Evolutionary conservation across 2,113 vertebrate species (phyloP).

Genomic region (Tyto alba): DNA sequence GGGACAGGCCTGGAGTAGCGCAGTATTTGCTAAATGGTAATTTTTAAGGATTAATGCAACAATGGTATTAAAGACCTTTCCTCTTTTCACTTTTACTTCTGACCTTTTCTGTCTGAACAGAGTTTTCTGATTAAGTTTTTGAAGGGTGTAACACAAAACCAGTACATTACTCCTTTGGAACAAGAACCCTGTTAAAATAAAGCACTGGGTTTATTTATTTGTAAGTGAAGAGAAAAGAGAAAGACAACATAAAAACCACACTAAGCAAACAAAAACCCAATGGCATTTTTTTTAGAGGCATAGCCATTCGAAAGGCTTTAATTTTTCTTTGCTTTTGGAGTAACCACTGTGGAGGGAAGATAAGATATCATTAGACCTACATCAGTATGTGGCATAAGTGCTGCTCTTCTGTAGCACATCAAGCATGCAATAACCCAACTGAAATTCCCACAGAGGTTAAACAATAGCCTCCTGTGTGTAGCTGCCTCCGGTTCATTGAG

Average conservation of each 20-base stretch:
- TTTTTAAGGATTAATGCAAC: neutral
- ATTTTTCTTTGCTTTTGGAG: slow-evolving; percentile 22
- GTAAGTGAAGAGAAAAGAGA: neutral
- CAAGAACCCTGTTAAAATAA: neutral
- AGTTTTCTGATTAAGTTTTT: neutral
- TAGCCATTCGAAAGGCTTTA: slow-evolving; percentile 24
- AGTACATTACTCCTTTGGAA: neutral
- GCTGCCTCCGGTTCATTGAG: slow-evolving; percentile 50
- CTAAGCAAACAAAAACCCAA: neutral
- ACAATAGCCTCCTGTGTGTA: slow-evolving; percentile 44
- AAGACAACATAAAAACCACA: neutral
- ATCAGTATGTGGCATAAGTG: neutral
- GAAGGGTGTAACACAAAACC: neutral
- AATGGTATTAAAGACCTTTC: neutral
- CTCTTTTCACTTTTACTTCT: neutral
- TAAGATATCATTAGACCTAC: slow-evolving; percentile 56
- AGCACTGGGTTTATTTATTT: neutral
- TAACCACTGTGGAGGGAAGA: slow-evolving; percentile 18
- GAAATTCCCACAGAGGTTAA: slow-evolving; percentile 39
- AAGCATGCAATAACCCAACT: slow-evolving; percentile 4
- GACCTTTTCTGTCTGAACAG: neutral
- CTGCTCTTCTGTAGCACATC: slow-evolving; percentile 20
- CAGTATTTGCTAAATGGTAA: neutral
- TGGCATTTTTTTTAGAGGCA: neutral
- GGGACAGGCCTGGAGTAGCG: neutral